Conservation (phyloP, 2,797 vertebrate species). For the Cuniculus paca region DNA sequence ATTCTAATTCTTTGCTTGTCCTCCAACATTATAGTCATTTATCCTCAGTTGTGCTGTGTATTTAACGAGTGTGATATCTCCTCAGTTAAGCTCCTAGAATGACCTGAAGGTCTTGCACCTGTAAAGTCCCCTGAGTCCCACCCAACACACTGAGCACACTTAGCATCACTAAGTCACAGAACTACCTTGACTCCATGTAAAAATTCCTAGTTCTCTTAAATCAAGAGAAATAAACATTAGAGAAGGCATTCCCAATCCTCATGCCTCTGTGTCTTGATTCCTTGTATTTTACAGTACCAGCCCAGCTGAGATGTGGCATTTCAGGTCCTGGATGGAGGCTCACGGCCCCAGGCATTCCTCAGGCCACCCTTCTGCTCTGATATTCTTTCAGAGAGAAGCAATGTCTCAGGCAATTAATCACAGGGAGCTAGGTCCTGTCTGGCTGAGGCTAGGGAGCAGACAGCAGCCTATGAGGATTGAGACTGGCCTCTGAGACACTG, state of each 20-base stretch:
- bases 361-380: neutral
- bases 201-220: neutral
- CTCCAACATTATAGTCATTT: neutral
- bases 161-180: neutral
- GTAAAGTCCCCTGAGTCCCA: neutral
- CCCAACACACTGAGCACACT: too few relatives aligned
- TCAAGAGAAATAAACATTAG: neutral
- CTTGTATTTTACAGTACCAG: neutral
- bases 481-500: neutral
- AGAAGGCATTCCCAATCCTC: neutral
- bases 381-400: neutral
- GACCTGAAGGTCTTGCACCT: fast-evolving
- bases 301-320: neutral
- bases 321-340: neutral
- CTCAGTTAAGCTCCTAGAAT: too few relatives aligned
- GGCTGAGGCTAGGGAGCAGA: neutral
- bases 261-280: fast-evolving
- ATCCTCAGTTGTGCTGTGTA: neutral
- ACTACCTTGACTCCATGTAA: neutral
- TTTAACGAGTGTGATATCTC: neutral
- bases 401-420: neutral
- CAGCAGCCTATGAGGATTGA: neutral
- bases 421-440: neutral
- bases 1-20: neutral
- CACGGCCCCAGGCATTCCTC: neutral